Evolutionary conservation across 2,113 vertebrate species (phyloP), one percentile per base, ranked within the genome.

Genomic region (Antechinus flavipes): DNA sequence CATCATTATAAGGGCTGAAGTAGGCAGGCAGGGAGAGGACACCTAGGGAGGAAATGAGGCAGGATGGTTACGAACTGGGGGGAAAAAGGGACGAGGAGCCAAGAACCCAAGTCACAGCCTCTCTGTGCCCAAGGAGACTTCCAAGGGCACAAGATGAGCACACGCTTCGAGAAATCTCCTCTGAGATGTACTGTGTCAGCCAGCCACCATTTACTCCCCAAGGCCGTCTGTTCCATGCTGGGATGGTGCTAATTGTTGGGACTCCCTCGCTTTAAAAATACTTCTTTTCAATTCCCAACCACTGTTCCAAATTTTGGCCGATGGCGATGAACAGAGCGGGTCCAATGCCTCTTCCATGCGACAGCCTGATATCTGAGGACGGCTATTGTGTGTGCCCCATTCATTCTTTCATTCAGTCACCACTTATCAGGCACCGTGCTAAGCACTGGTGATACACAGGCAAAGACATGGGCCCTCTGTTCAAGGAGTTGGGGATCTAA

Each of bases 21-120:
- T 99, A 99, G 0, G 99, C 99, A 0, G 99, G 99, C 22, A 99
- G 99, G 53, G 99, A 99, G 95, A 99, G 98, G 95, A 99, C 99
- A 93, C 99, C 99, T 99, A 96, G 90, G 56, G 95, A 93, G 94
- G 98, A 96, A 95, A 97, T 50, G 98, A 92, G 96, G 56, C 0
- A 92, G 8, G 58, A 1, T 55, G 76, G 89, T 98, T 91, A 98
- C 0, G 0, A n/a, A 1, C 0, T 0, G 54, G 91, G 0, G 3
- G 25, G 12, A 42, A 54, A 16, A 55, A 54, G 35, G 54, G 35
- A 26, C 8, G 0, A 2, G n/a, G 24, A 47, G 54, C 14, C 35
- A 53, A 42, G 2, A 54, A 91, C 25, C 23, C 6, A 0, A n/a
- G 61, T 19, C 2, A 42, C 16, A 84, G 68, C 16, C 2, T 42